Base-by-base conservation (phyloP, 2,797 vertebrate species). In the Valencia hispanica region DNA sequence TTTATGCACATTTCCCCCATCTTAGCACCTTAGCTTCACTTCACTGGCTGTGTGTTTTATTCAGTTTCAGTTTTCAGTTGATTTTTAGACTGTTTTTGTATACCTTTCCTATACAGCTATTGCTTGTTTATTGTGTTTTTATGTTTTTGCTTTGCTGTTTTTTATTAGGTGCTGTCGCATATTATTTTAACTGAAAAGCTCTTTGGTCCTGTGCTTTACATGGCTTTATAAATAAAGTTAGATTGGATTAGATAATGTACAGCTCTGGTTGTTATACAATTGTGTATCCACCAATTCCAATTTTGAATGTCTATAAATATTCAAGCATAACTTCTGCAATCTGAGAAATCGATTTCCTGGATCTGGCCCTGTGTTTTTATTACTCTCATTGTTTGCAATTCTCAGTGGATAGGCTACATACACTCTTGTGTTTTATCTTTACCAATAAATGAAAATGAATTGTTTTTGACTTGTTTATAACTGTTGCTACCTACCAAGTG, bases 401-500 rank as follows among this genome's bases (percentile, higher is more conserved):
- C 2, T 43, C 9, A 25, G 5, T 5, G 34, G 4, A 5, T 34
- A 48, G 3, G 1, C 32, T 53, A 4, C 8, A 20, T 20, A 1
- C 0, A 47, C 2, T 0, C 27, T 17, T 6, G 0, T 20, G 9
- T 50, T 25, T 22, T 41, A 12, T 36, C 4, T 32, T 34, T 25
- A 11, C 5, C 15, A 66, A 43, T 53, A 8, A 27, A 25, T 73
- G 45, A 48, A 27, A 57, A 4, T 30, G 34, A 50, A 39, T 41
- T 43, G 65, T 17, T 68, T 10, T 39, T 70, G 34, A 55, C 4
- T 70, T 68, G 36, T n/a, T 27, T 61, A 34, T 72, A 51, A 78
- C 73, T 74, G 41, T 63, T 73, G 47, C 74, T 76, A 30, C 57
- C 74, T 53, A 61, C 53, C 3, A 45, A 70, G 48, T 12, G 5